phyloP scores from a whole-genome alignment of 2,113 vertebrate species.

The Scomber colias region DNA sequence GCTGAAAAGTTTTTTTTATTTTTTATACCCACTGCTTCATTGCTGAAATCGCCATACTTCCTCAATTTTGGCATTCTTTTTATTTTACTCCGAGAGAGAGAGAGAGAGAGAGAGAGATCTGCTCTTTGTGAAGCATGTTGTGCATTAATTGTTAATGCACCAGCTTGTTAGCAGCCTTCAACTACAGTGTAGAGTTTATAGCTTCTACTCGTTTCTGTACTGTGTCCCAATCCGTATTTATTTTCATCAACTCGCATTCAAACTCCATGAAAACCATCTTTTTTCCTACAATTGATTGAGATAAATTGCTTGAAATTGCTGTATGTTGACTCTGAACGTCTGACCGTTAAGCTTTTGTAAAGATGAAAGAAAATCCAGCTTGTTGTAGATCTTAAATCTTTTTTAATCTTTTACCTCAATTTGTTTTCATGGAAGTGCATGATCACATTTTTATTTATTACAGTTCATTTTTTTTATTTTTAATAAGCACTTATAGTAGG shows the following conservation, averaged over 20 bases:
- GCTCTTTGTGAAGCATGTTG: slow-evolving; percentile 52
- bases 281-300: slow-evolving; percentile 3
- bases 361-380: not conserved
- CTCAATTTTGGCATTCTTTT: not conserved
- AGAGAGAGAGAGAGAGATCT: slow-evolving; percentile 12
- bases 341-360: not conserved
- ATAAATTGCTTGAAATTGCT: not conserved
- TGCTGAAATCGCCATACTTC: slow-evolving; percentile 15
- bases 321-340: slow-evolving; percentile 5
- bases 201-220: slow-evolving; percentile 1
- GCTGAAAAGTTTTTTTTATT: slow-evolving; percentile 34
- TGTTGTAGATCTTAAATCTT: slow-evolving; percentile 16
- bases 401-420: not conserved
- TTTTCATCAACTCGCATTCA: slow-evolving; percentile 2
- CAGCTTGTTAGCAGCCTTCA: slow-evolving; percentile 16
- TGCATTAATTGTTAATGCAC: slow-evolving; percentile 44
- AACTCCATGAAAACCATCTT: slow-evolving; percentile 49
- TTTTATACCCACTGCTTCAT: slow-evolving; percentile 2
- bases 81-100: slow-evolving; percentile 2
- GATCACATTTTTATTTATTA: not conserved
- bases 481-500: slow-evolving; percentile 20
- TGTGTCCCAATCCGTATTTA: not conserved
- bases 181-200: not conserved
- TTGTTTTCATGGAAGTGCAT: slow-evolving; percentile 56
- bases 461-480: not conserved